Evolutionary conservation across 2,113 vertebrate species (phyloP).

Genomic region (Bos indicus): DNA sequence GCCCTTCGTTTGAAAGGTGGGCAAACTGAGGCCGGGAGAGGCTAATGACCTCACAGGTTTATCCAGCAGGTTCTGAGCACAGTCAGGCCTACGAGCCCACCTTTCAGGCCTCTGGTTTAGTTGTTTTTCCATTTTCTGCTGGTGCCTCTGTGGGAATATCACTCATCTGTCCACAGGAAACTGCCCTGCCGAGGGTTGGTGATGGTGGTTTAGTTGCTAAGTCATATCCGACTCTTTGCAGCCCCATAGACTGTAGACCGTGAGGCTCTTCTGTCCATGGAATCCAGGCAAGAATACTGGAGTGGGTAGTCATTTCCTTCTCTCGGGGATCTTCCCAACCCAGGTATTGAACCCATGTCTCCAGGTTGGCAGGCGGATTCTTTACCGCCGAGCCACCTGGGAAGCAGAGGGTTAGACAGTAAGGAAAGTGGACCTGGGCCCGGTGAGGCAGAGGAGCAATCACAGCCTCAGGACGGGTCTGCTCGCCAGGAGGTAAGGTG

Average conservation of each 20-base stretch:
- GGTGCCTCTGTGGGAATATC: neutral
- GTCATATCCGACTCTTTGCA: neutral
- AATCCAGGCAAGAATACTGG: neutral
- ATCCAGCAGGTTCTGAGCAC: neutral
- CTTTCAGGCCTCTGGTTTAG: neutral
- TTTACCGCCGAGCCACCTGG: neutral
- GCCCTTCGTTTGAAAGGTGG: neutral
- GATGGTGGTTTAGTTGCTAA: neutral
- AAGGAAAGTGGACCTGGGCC: neutral
- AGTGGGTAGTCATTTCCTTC: neutral
- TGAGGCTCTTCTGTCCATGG: neutral
- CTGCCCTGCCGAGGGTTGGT: neutral
- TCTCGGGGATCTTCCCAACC: neutral
- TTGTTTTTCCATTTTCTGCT: neutral
- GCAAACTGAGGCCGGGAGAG: neutral
- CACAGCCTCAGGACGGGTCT: fast-evolving
- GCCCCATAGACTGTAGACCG: neutral
- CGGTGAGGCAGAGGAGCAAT: neutral
- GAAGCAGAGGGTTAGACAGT: fast-evolving
- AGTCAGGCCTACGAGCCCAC: neutral
- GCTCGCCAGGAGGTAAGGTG: neutral
- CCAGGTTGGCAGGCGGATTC: neutral
- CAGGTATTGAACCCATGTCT: neutral
- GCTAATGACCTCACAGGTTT: fast-evolving
- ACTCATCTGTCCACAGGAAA: neutral